Evolutionary conservation across 2,113 vertebrate species (phyloP), one percentile per base, ranked within the genome.

Genomic region (Oreamnos americanus): DNA sequence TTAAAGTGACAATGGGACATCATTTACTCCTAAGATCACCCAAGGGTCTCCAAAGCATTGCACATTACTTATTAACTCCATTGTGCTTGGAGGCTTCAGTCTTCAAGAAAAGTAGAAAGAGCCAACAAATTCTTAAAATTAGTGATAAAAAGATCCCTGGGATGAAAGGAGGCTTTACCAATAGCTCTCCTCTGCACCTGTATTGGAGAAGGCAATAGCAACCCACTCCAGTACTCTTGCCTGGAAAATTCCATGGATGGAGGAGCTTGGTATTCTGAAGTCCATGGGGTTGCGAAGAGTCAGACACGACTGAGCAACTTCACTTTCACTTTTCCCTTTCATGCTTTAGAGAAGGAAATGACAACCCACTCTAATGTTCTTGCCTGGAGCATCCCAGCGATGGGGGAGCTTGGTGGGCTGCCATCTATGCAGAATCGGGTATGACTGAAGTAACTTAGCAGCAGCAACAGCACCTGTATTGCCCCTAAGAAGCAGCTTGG

Each of bases 301-400:
- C 30, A 9, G 30, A n/a, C 7, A 64, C 3, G 3, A n/a, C 15
- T 64, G 62, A n/a, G 7, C 0, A 0, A 64, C 3, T 64, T 64
- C 62, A 64, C 30, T 17, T 64, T 64, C 58, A 62, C 60, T 64
- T n/a, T 64, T 64, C 7, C 17, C 7, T 64, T 64, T 64, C 60
- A 33, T 64, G 30, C 30, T 33, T 33, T 64, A 30, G 30, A 64
- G 60, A 64, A 64, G 60, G 15, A 64, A 33, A 33, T 33, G 15
- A 30, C 30, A 33, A 33, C 15, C 62, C 15, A 3, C 15, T 64
- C 30, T 15, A 64, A 7, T 33, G 15, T 33, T 64, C 62, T 64
- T 64, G 30, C 62, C 30, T 64, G 15, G 15, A 33, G 30, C 30
- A 64, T 64, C 62, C 62, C 62, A 17, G 30, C 3, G 30, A 17